Conservation (phyloP, 2,797 vertebrate genomes). For the Macropus fuliginosus region DNA sequence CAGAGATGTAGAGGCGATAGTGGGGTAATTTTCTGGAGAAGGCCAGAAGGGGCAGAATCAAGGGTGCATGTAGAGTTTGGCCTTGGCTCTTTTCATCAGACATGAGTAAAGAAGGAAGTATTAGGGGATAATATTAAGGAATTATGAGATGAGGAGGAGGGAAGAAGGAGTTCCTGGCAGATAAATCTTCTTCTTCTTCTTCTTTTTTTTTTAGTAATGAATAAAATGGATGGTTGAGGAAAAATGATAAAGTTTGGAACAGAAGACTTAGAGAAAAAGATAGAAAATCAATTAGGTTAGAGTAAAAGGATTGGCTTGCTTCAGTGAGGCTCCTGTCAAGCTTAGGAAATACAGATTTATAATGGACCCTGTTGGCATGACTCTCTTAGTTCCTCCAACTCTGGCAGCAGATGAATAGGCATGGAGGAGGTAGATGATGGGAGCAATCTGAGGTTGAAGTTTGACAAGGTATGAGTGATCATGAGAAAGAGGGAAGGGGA, state of each 20-base stretch:
- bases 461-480: background rate
- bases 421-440: background rate
- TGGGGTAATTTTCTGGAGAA: background rate
- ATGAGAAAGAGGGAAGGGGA: background rate
- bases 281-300: background rate
- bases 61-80: background rate
- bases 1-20: background rate
- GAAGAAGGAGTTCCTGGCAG: background rate
- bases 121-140: background rate
- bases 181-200: background rate
- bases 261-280: background rate
- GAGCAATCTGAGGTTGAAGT: background rate
- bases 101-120: background rate
- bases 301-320: background rate
- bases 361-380: background rate
- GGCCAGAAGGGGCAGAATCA: background rate
- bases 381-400: background rate
- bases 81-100: background rate
- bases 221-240: background rate
- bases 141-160: background rate
- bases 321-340: background rate
- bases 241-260: background rate
- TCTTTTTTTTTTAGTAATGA: background rate
- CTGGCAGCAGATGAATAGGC: background rate
- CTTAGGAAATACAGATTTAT: background rate